Percentiles rank a stretch among this genome's conserved stretches.
Conservation (phyloP, 2,113 vertebrate species). For the Odobenus rosmarus region DNA sequence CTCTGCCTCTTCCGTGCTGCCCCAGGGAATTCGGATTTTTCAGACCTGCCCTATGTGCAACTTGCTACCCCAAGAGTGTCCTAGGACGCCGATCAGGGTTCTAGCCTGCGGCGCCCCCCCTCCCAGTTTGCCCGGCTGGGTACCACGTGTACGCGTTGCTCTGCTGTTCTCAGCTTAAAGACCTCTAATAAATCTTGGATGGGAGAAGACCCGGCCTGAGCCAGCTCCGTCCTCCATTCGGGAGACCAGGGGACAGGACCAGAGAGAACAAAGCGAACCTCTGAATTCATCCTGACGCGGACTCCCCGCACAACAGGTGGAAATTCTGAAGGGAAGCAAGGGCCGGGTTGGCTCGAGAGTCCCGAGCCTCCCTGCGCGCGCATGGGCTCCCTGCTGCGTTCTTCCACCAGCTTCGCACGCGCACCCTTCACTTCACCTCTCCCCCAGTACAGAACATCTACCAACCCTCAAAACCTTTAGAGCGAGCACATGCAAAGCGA, state of each 20-base stretch:
- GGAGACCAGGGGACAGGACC: neutral
- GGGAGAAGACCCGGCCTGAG: neutral
- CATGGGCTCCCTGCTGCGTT: neutral
- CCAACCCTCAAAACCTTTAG: conserved; percentile 74
- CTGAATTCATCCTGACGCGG: neutral
- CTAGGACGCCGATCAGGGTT: neutral
- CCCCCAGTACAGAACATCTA: conserved; percentile 71
- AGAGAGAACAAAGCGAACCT: neutral
- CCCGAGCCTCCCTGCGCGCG: neutral
- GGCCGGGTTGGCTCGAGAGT: neutral
- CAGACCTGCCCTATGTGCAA: neutral
- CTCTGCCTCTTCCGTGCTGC: neutral
- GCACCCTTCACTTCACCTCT: neutral
- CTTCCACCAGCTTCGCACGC: neutral
- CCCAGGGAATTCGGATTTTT: neutral
- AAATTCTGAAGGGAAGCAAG: neutral
- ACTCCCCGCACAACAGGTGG: neutral
- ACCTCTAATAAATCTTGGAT: neutral
- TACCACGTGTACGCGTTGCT: neutral
- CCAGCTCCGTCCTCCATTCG: neutral
- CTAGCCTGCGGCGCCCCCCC: neutral
- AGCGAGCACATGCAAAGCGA: conserved; percentile 43
- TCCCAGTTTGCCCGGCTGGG: neutral
- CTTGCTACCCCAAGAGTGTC: neutral
- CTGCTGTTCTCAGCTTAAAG: neutral